These are phyloP conservation scores for Nicator chloris DNA, from an alignment of 2,113 vertebrate species.

Conservation along the genomic window DNA sequence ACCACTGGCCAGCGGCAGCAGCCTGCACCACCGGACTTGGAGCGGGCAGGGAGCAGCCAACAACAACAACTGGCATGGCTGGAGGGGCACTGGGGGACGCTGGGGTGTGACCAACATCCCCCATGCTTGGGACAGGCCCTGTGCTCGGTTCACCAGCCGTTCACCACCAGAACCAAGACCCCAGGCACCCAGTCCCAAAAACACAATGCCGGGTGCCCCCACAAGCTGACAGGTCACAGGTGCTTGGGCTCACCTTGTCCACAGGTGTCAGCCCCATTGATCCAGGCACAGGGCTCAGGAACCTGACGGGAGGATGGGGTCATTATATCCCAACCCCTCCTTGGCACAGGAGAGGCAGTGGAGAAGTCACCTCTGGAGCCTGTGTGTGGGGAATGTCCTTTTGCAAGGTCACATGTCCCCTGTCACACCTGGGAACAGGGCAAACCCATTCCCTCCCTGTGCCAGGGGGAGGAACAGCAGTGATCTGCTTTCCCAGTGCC, in stretches of 20 bases:
- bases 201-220: fast-evolving
- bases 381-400: background rate
- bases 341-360: fast-evolving
- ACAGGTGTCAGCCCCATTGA: background rate
- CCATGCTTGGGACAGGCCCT: background rate
- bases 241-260: background rate
- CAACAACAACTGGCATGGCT: background rate
- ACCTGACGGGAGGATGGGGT: background rate
- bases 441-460: fast-evolving
- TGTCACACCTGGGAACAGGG: background rate
- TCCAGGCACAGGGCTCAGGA: background rate
- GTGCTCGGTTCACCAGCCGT: background rate
- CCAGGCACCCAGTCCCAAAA: background rate
- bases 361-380: background rate
- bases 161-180: background rate
- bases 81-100: background rate
- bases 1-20: background rate
- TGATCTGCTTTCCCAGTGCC: background rate
- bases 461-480: fast-evolving
- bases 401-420: background rate
- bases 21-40: fast-evolving
- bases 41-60: background rate
- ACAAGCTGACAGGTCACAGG: fast-evolving
- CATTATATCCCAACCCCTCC: background rate
- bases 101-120: background rate